Evolutionary conservation across 2,113 vertebrate genomes (phyloP), one percentile per base, ranked within the genome.

Genomic region (Atlantisia rogersi): DNA sequence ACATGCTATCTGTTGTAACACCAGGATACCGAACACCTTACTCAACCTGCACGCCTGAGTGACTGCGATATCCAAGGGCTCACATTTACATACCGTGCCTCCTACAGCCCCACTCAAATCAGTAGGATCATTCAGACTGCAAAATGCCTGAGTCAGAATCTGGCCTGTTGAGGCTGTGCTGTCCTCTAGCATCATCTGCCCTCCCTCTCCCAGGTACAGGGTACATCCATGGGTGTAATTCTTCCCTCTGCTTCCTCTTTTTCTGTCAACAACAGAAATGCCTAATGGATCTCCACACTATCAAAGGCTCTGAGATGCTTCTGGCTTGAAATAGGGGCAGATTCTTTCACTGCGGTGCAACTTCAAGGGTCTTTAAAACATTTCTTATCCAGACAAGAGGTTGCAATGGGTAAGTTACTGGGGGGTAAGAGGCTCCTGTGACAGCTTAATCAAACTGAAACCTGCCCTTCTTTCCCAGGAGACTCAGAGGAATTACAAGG

Each of bases 61-160:
- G 8, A 18, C 59, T n/a, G 44, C 22, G 59, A 32, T 28, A 40
- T 29, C 9, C 63, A 35, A 40, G 39, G 29, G 2, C 4, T 8
- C 67, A 56, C 0, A 0, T 0, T 56, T 48, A 31, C 16, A 6
- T 1, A 1, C 18, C 12, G 50, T 21, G 37, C 21, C 31, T 56
- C 39, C 65, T 76, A 22, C 42, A 77, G 59, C 58, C 68, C 58
- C 25, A 12, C 22, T 42, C 69, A 46, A 35, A 58, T 29, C 22
- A 16, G n/a, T 29, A 25, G 26, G 10, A 16, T 21, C 26, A 8
- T 52, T 88, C 70, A 46, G 56, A 63, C 22, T 5, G 2, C 48
- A 74, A 59, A 82, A 71, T 28, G 7, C 16, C 48, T 0, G 1
- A 13, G 16, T 10, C 59, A 69, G 53, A 58, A 69, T 21, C 24